phyloP scores from a whole-genome alignment of 2,797 vertebrate species.

The Hydrophis major region DNA sequence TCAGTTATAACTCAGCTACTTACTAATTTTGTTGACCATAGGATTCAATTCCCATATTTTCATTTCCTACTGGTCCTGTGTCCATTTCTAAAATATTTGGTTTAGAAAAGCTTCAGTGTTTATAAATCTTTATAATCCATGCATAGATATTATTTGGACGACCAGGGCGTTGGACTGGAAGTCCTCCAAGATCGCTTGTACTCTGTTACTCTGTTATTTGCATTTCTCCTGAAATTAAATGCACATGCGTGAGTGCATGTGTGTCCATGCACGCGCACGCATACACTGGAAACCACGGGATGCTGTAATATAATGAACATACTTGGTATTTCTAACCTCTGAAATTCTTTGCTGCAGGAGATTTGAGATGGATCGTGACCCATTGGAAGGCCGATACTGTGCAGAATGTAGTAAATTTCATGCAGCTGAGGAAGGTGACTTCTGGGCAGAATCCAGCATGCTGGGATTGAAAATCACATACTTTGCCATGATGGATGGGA shows the following conservation, averaged over 20 bases:
- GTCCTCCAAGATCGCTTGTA: background rate
- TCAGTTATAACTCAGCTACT: background rate
- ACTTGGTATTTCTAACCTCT: background rate
- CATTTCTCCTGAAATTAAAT: background rate
- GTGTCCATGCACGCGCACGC: fast-evolving
- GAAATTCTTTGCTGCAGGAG: slow-evolving; percentile 71
- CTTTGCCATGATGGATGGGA: slow-evolving; percentile 91
- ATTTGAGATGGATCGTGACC: slow-evolving; percentile 91
- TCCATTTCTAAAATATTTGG: background rate
- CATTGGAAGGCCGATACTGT: slow-evolving; percentile 86
- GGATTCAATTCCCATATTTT: background rate
- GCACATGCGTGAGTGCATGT: too few relatives aligned
- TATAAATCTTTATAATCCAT: background rate
- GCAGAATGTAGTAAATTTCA: slow-evolving; percentile 85
- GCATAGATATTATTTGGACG: background rate
- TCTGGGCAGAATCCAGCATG: slow-evolving; percentile 96
- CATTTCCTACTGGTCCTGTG: background rate
- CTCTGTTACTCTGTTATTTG: background rate
- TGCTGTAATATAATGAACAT: background rate
- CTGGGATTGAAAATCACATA: slow-evolving; percentile 92
- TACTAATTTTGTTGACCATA: background rate
- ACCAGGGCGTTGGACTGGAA: background rate
- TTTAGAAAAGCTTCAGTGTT: background rate
- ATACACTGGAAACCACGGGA: background rate
- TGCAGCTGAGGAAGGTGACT: slow-evolving; percentile 89